A percentile compares a stretch with the other conserved stretches of the same genome.
Evolutionary conservation across 2,888 invertebrate genomes (phyloP).

Genomic region (Junonia oenone): DNA sequence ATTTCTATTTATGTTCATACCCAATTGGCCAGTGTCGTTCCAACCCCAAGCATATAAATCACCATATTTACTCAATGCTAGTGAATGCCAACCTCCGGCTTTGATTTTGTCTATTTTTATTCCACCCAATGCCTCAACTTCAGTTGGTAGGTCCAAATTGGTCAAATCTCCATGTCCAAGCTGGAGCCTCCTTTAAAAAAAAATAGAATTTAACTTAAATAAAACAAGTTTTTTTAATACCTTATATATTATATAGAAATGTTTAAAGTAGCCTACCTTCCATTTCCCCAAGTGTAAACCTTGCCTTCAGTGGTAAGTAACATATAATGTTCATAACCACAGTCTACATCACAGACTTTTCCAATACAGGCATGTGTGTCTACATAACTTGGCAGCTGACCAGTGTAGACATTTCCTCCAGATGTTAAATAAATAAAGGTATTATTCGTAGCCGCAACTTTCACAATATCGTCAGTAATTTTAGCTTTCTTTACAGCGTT

Average conservation of each 20-base stretch:
- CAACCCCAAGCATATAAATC: constrained; percentile 95
- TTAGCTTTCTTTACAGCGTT: constrained; percentile 37
- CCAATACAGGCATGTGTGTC: constrained; percentile 72
- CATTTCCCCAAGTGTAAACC: constrained; percentile 91
- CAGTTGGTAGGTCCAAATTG: constrained; percentile 80
- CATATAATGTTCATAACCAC: constrained; percentile 91
- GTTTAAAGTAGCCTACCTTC: no score
- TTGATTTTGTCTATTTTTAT: constrained; percentile 84
- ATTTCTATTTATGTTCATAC: constrained; percentile 71
- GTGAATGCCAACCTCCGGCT: constrained; percentile 93
- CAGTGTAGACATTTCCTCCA: constrained; percentile 67
- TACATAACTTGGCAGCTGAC: constrained; percentile 81
- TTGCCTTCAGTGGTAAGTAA: constrained; percentile 84
- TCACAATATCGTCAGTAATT: constrained; percentile 38
- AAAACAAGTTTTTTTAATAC: no score
- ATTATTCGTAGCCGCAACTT: constrained; percentile 43
- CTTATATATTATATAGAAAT: no score
- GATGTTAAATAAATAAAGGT: constrained; percentile 49
- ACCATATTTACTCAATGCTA: constrained; percentile 87
- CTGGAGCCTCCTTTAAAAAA: constrained; percentile 87
- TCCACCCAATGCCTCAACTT: constrained; percentile 87
- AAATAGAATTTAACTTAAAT: neutral
- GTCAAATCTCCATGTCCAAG: constrained; percentile 88
- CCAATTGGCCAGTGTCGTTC: constrained; percentile 93
- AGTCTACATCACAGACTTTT: constrained; percentile 81